Percentiles rank a stretch among this genome's conserved stretches.
These are phyloP conservation scores for Apantesis nais DNA, from an alignment of 2,888 invertebrate species.

Conservation along the genomic window DNA sequence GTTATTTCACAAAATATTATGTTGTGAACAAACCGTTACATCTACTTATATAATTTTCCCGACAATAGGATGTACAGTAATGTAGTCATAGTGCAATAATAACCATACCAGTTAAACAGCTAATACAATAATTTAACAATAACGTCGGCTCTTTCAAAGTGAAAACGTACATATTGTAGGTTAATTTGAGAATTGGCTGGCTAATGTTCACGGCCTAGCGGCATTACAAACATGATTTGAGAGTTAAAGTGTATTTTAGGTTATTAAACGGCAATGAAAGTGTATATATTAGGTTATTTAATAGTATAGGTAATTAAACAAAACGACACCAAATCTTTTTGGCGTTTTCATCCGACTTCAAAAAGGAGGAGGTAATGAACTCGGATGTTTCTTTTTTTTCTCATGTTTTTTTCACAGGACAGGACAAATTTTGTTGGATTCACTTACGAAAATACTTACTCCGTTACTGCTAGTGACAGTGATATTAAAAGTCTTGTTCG, in stretches of 20 bases:
- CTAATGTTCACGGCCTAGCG: background rate
- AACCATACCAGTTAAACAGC: slow-evolving; percentile 4
- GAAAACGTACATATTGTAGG: background rate
- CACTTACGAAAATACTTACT: background rate
- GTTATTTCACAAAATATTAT: background rate
- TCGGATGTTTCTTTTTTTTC: too few species aligned
- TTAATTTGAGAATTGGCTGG: background rate
- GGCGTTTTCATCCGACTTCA: too few species aligned
- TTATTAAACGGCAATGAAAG: background rate
- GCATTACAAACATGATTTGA: background rate
- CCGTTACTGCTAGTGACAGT: background rate
- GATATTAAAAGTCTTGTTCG: background rate
- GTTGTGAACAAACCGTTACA: background rate
- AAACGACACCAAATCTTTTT: background rate
- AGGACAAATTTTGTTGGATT: background rate
- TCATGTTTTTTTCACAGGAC: too few species aligned
- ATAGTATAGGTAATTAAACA: background rate
- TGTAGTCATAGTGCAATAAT: background rate
- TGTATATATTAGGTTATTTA: too few species aligned
- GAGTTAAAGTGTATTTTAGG: background rate
- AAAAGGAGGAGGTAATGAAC: too few species aligned
- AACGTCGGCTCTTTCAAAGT: background rate
- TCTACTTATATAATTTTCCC: background rate
- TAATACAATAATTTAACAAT: background rate
- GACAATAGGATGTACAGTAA: background rate